These are phyloP conservation scores for Nycticebus coucang DNA, from an alignment of 2,113 vertebrate genomes.

Conservation along the genomic window DNA sequence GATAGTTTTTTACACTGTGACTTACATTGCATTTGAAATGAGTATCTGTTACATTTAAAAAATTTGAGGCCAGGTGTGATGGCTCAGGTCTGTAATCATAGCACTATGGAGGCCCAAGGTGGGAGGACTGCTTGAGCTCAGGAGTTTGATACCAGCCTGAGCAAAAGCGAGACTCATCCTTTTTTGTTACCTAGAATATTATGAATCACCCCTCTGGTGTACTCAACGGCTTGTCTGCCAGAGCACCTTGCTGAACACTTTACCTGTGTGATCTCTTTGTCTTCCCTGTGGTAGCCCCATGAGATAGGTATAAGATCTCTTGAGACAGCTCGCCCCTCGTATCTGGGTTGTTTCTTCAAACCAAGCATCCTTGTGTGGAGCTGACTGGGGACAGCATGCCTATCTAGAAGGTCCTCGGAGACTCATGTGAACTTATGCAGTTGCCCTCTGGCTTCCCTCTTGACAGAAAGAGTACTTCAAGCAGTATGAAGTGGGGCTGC, in stretches of 20 bases:
- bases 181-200: too few relatives aligned
- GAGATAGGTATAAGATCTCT: neutral
- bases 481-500: constrained; percentile 96
- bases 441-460: neutral
- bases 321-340: neutral
- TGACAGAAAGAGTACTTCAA: constrained; percentile 97
- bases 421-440: neutral
- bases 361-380: neutral
- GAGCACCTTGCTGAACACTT: neutral
- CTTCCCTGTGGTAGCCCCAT: neutral
- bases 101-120: too few relatives aligned
- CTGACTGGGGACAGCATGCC: neutral
- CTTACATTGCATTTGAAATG: neutral
- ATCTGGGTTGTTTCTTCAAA: neutral
- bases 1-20: neutral
- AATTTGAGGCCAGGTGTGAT: neutral
- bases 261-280: neutral
- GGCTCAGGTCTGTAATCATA: too few relatives aligned
- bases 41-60: neutral
- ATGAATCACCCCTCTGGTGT: too few relatives aligned
- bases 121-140: too few relatives aligned
- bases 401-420: neutral
- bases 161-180: too few relatives aligned
- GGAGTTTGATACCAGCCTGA: too few relatives aligned
- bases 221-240: neutral